Evolutionary conservation across 2,113 vertebrate species (phyloP).

Genomic region (Calyptomena viridis): DNA sequence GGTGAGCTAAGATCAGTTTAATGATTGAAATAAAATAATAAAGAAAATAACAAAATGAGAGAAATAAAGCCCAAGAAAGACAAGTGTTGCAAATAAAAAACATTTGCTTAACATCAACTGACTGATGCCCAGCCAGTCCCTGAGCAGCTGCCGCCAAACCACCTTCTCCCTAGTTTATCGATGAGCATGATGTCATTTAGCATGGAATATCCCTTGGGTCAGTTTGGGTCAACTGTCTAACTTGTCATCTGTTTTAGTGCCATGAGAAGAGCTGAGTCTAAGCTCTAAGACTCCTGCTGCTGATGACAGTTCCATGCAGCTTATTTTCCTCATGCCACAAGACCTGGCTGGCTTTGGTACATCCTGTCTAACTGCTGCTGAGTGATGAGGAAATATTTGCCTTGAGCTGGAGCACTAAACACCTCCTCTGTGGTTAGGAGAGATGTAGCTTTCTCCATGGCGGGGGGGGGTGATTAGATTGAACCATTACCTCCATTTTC

Average conservation of each 20-base stretch:
- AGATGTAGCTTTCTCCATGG: conserved; percentile 28
- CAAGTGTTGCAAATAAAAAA: neutral
- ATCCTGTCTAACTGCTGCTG: neutral
- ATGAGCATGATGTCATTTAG: neutral
- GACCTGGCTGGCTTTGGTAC: neutral
- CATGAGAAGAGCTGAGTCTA: neutral
- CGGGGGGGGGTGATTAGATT: neutral
- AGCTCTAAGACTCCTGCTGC: neutral
- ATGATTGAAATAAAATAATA: neutral
- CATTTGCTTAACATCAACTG: neutral
- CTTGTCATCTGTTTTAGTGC: neutral
- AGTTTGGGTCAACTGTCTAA: neutral
- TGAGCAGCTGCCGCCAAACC: neutral
- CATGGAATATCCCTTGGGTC: neutral
- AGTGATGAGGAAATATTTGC: conserved; percentile 28
- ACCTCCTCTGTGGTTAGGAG: neutral
- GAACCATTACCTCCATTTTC: conserved; percentile 63
- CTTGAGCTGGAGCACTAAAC: conserved; percentile 22
- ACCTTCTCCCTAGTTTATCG: neutral
- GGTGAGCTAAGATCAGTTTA: neutral
- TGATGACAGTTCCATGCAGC: neutral
- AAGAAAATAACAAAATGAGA: neutral
- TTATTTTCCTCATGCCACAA: neutral
- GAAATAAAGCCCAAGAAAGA: neutral
- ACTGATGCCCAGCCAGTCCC: neutral